A percentile compares a stretch with the other conserved stretches of the same genome.
phyloP scores from a whole-genome alignment of 2,113 vertebrate genomes.

The Hystrix cristata region DNA sequence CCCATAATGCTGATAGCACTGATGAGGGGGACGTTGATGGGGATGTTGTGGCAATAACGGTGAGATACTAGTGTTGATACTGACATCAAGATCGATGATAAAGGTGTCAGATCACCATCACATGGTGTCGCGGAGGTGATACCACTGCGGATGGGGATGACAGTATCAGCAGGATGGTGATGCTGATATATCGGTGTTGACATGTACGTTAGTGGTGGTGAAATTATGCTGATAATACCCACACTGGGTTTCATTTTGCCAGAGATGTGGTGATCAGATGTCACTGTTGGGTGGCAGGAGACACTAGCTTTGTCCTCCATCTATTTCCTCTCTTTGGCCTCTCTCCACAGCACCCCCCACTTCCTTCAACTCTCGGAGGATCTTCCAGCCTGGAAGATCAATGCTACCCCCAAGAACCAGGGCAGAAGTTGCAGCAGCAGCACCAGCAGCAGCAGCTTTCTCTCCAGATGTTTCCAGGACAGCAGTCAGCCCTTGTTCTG shows the following conservation, averaged over 20 bases:
- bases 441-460: background rate
- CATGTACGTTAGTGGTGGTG: rapidly evolving
- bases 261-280: background rate
- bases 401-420: background rate
- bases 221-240: background rate
- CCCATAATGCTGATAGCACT: rapidly evolving
- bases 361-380: background rate
- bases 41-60: too few species aligned
- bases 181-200: background rate
- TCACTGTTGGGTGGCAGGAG: background rate
- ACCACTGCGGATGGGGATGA: rapidly evolving
- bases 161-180: background rate
- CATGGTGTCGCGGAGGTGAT: background rate
- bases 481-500: constrained; percentile 72
- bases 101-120: background rate
- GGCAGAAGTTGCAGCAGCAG: background rate
- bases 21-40: background rate
- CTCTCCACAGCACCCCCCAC: background rate
- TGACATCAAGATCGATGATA: background rate
- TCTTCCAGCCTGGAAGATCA: background rate
- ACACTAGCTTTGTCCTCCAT: background rate
- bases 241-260: background rate
- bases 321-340: background rate
- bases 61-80: background rate
- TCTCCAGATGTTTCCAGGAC: constrained; percentile 80